Evolutionary conservation across 2,113 vertebrate species (phyloP).

Genomic region (Silurus asotus): DNA sequence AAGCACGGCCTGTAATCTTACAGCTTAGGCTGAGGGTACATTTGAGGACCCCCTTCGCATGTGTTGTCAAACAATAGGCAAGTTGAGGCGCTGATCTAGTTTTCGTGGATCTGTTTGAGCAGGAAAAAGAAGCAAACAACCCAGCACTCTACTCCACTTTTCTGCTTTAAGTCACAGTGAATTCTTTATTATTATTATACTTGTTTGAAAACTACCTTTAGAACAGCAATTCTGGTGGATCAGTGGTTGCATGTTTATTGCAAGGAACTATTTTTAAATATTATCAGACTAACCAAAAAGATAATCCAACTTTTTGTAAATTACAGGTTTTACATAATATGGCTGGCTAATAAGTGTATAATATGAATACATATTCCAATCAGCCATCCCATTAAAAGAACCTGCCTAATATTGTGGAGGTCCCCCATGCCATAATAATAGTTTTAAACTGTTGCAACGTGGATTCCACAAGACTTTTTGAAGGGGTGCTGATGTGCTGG

Average conservation of each 20-base stretch:
- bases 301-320: background rate
- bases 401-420: no score
- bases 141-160: conserved; percentile 44
- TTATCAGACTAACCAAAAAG: background rate
- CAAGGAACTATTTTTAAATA: background rate
- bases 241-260: background rate
- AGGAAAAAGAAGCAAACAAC: conserved; percentile 43
- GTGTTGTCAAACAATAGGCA: conserved; percentile 57
- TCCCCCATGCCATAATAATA: no score
- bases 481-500: no score
- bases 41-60: conserved; percentile 49
- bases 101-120: conserved; percentile 41
- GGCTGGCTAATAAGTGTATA: background rate
- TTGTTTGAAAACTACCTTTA: background rate
- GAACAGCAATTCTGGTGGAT: background rate
- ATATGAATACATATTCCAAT: no score
- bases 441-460: no score
- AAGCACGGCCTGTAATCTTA: conserved; percentile 52
- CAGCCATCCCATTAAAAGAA: no score
- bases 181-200: conserved; percentile 16
- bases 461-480: no score
- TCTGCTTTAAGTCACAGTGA: background rate
- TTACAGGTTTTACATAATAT: background rate
- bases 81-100: conserved; percentile 39
- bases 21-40: conserved; percentile 47